Conservation (phyloP, 2,113 vertebrate species). For the Carlito syrichta region DNA sequence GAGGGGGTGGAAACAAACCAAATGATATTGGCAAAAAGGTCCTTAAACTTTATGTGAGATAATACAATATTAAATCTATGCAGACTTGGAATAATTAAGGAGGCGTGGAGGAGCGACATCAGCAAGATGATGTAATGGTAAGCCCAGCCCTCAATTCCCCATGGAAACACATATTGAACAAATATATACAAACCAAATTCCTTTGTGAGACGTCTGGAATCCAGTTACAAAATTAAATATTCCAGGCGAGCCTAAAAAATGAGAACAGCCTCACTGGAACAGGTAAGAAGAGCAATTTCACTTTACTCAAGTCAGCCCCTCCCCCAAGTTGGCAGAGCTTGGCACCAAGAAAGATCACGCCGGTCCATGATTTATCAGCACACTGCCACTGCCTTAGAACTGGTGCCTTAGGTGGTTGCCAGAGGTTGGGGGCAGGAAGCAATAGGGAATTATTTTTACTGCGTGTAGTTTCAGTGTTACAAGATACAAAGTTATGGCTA, state of each 20-base stretch:
- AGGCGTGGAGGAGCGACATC: background rate
- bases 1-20: background rate
- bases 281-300: background rate
- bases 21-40: background rate
- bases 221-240: background rate
- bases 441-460: background rate
- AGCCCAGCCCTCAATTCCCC: background rate
- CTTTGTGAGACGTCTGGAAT: background rate
- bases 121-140: background rate
- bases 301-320: background rate
- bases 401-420: background rate
- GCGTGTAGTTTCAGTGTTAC: background rate
- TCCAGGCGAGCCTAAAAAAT: background rate
- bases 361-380: background rate
- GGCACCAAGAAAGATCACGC: background rate
- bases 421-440: background rate
- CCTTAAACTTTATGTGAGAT: background rate
- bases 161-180: background rate
- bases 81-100: background rate
- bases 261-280: background rate
- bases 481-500: background rate
- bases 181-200: background rate
- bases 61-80: background rate
- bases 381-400: background rate
- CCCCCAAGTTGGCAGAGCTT: background rate